Conservation (phyloP, 2,888 invertebrate genomes). For the Andricus curvator region DNA sequence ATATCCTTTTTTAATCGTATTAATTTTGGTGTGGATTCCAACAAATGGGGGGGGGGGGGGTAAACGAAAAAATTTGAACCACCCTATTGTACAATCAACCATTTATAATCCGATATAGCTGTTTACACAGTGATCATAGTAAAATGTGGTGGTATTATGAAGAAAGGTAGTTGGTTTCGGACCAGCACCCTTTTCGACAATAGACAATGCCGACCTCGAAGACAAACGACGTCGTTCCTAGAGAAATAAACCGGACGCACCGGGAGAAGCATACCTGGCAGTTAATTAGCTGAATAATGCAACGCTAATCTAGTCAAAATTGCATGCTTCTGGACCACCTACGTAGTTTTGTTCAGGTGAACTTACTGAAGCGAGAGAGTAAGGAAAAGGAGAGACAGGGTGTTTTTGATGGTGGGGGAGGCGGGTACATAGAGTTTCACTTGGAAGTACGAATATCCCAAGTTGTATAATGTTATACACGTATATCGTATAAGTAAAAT, state of each 20-base stretch:
- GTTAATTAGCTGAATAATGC: slow-evolving; percentile 77
- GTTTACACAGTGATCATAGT: background rate
- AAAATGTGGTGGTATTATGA: background rate
- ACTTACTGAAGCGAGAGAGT: slow-evolving; percentile 43
- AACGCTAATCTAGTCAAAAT: slow-evolving; percentile 76
- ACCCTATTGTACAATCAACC: too few species aligned
- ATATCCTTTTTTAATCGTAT: too few species aligned
- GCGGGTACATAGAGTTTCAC: background rate
- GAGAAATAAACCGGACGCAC: slow-evolving; percentile 64
- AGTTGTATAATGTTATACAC: background rate
- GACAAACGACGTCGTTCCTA: slow-evolving; percentile 65
- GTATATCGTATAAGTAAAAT: slow-evolving; percentile 5
- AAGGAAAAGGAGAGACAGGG: slow-evolving; percentile 29
- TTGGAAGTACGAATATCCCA: background rate
- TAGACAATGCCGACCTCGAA: slow-evolving; percentile 31
- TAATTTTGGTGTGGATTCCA: too few species aligned
- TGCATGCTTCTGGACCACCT: slow-evolving; percentile 70
- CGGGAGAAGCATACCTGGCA: slow-evolving; percentile 63
- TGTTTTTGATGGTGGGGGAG: background rate
- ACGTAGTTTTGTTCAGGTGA: slow-evolving; percentile 66
- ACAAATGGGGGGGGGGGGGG: too few species aligned
- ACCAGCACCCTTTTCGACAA: slow-evolving; percentile 10
- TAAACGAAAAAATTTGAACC: too few species aligned
- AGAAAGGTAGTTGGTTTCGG: background rate
- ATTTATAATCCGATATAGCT: too few species aligned